Conservation (phyloP, 2,113 vertebrate genomes). For the Rallus limicola region DNA sequence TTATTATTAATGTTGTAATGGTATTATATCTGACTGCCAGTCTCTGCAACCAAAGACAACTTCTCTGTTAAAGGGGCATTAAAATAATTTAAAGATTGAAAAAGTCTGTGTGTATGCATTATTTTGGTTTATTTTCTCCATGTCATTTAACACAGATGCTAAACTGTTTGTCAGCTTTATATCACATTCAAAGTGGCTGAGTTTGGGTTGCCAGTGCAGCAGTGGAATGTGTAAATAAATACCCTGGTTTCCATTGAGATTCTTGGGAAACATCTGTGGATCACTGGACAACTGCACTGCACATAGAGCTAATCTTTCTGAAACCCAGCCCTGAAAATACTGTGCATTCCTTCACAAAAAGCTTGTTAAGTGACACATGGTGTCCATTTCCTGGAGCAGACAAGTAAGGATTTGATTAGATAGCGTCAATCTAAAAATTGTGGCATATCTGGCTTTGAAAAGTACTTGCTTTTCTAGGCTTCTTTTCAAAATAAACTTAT, state of each 20-base stretch:
- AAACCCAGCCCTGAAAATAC: constrained; percentile 31
- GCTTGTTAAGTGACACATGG: not conserved
- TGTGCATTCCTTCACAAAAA: not conserved
- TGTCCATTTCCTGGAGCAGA: not conserved
- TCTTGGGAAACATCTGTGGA: constrained; percentile 51
- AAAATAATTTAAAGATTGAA: not conserved
- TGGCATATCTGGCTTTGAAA: not conserved
- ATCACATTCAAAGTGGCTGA: not conserved
- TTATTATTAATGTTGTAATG: not conserved
- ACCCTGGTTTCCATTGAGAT: not conserved
- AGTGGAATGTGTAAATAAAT: constrained; percentile 47
- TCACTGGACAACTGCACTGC: constrained; percentile 24
- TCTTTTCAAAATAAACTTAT: not conserved
- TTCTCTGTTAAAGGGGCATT: not conserved
- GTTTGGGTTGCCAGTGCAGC: constrained; percentile 13
- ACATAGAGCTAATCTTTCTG: constrained; percentile 27
- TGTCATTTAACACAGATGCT: not conserved
- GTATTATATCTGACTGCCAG: not conserved
- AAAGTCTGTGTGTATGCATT: not conserved
- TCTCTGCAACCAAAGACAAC: not conserved
- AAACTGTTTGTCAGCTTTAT: not conserved
- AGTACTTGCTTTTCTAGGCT: not conserved
- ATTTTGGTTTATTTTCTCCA: not conserved
- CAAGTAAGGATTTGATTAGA: not conserved
- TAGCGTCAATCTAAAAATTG: not conserved